Base-by-base conservation (phyloP, 2,113 vertebrate species). In the Acrocephalus arundinaceus region DNA sequence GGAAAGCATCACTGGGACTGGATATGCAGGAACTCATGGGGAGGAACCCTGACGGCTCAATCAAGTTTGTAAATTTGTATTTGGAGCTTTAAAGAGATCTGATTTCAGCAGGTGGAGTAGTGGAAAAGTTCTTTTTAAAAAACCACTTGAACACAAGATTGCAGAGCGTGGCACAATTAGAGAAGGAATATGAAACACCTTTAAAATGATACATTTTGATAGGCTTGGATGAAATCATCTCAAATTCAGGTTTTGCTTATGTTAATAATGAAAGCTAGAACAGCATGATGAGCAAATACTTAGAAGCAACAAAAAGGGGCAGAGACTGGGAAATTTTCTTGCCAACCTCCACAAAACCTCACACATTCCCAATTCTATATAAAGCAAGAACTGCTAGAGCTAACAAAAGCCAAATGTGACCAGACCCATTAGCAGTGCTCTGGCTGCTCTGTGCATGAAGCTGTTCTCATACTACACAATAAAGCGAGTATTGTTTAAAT, bases 381-480 rank as follows among this genome's bases (percentile, higher is more conserved):
- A 85, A 86, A 89, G 35, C 70, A 51, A 59, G 70, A 59, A 78
- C 23, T 87, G 57, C 80, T 39, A 12, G 70, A 85, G 48, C 77
- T 82, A 94, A 93, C 70, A 89, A 75, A 95, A 85, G 48, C 81
- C 74, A 94, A 94, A 91, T 65, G 71, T 57, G 71, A 80, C 71
- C 73, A 41, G 46, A 93, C 68, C 35, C 31, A 55, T 84, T 48
- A 68, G 61, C 37, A 83, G 13, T 28, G 57, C 73, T 49, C 45
- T 45, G 24, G n/a, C 37, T 72, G 68, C 87, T 79, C 74, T 61
- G 54, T 10, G 5, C 49, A 63, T 30, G 28, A 59, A 57, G 66
- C 78, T 93, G 35, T 57, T 93, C 31, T 30, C 66, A 66, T 13
- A 16, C 59, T 25, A 52, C 31, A 52, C n/a, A 79, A 76, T 49